Percentiles rank a stretch among this genome's conserved stretches.
These are phyloP conservation scores for Tigriopus japonicus DNA, from an alignment of 1,140 invertebrate genomes.

Conservation along the genomic window DNA sequence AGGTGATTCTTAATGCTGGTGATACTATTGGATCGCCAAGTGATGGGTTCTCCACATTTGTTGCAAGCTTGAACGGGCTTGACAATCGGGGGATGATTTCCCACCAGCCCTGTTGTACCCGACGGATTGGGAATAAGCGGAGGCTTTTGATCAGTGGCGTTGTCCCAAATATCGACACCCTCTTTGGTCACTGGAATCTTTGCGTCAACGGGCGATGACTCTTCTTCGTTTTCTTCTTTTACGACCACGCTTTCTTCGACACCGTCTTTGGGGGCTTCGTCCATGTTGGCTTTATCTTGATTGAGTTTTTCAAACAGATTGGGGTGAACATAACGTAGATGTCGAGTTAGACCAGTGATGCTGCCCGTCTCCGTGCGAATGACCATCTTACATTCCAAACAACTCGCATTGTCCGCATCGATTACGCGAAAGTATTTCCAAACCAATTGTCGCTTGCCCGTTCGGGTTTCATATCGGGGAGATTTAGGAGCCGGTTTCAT, in stretches of 20 bases:
- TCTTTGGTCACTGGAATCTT: no score
- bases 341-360: neutral
- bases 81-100: neutral
- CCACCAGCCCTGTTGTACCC: neutral
- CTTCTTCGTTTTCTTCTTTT: neutral
- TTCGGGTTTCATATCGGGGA: no score
- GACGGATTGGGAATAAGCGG: neutral
- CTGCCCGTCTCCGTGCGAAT: neutral
- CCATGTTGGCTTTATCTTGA: no score
- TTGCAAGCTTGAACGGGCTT: neutral
- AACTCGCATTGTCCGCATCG: neutral
- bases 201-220: neutral
- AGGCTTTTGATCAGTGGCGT: neutral
- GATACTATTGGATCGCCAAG: no score
- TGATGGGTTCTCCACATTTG: neutral
- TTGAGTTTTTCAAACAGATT: neutral
- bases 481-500: no score
- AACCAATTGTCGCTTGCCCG: no score
- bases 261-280: neutral
- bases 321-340: neutral
- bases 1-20: neutral
- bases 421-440: neutral
- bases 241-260: neutral
- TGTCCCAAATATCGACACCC: no score
- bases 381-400: neutral